Percentiles rank a stretch among this genome's conserved stretches.
Evolutionary conservation across 2,797 vertebrate species (phyloP).

Genomic region (Pangasius larnaudii): DNA sequence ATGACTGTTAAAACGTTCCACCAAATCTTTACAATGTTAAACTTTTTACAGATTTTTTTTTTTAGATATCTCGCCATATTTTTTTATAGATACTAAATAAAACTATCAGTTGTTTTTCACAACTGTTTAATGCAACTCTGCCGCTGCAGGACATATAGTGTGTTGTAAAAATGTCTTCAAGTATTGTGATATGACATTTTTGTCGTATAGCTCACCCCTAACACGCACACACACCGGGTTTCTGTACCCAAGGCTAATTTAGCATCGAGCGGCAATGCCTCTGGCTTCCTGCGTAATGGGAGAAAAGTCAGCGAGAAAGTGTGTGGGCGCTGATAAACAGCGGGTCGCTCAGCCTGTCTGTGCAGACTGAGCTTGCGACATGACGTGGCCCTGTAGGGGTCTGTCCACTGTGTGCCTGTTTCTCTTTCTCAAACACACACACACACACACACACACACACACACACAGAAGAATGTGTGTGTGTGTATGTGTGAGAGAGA

Average conservation of each 20-base stretch:
- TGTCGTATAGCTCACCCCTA: no score
- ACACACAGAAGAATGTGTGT: not conserved
- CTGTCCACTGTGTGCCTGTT: constrained; percentile 26
- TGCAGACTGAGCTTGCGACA: constrained; percentile 35
- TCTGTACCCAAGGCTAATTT: constrained; percentile 18
- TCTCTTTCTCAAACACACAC: constrained; percentile 10
- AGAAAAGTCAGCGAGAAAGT: constrained; percentile 10
- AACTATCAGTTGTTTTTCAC: not conserved
- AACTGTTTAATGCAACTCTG: not conserved
- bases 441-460: constrained; percentile 4
- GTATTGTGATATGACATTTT: not conserved
- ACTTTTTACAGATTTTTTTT: no score
- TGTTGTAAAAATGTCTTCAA: not conserved
- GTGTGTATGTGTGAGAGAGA: not conserved
- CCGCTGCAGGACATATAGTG: not conserved
- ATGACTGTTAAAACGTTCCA: not conserved
- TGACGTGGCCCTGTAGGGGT: constrained; percentile 41
- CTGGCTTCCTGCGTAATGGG: not conserved
- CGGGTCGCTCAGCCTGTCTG: constrained; percentile 26
- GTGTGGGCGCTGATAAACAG: constrained; percentile 31
- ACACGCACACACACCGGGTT: not conserved
- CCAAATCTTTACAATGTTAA: not conserved
- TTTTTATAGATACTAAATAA: not conserved
- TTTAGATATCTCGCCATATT: no score
- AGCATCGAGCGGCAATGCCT: not conserved